These are phyloP conservation scores for Hirtodrosophila cameraria DNA, from an alignment of 2,888 invertebrate genomes.

Conservation along the genomic window DNA sequence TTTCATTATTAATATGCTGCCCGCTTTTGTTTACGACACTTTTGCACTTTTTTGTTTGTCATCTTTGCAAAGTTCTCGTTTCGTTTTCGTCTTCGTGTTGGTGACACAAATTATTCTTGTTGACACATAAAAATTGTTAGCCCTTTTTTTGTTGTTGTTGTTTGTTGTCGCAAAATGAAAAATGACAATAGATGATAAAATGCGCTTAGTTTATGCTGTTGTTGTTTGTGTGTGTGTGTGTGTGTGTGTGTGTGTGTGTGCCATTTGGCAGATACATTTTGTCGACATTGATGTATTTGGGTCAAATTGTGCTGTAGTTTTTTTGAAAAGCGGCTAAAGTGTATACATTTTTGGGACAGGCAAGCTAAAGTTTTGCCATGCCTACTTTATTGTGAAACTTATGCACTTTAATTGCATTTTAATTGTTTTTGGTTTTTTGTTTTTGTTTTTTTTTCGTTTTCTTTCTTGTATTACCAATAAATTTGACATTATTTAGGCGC, in stretches of 20 bases:
- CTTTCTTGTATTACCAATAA: slow-evolving; percentile 44
- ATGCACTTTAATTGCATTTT: slow-evolving; percentile 66
- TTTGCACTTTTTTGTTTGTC: slow-evolving; percentile 47
- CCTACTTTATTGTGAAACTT: slow-evolving; percentile 21
- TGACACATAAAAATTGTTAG: slow-evolving; percentile 75
- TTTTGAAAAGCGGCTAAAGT: slow-evolving; percentile 19
- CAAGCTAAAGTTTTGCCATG: slow-evolving; percentile 1
- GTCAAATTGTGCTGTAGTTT: slow-evolving; percentile 50
- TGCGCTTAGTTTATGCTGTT: slow-evolving; percentile 35
- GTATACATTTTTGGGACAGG: slow-evolving; percentile 21
- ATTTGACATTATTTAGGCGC: slow-evolving; percentile 53
- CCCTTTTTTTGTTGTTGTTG: slow-evolving; percentile 50
- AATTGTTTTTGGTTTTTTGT: slow-evolving; percentile 67
- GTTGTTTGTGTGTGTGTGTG: slow-evolving; percentile 11
- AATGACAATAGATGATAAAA: slow-evolving; percentile 73
- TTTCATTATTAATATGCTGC: slow-evolving; percentile 70
- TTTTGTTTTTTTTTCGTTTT: too few species aligned
- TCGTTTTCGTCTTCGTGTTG: slow-evolving; percentile 24
- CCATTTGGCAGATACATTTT: slow-evolving; percentile 41
- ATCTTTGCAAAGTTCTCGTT: slow-evolving; percentile 57
- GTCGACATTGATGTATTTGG: slow-evolving; percentile 70
- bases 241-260: slow-evolving; percentile 10
- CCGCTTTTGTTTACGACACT: slow-evolving; percentile 58
- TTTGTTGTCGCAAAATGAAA: slow-evolving; percentile 45
- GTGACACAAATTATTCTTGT: slow-evolving; percentile 77